A percentile compares a stretch with the other conserved stretches of the same genome.
Conservation (phyloP, 2,797 vertebrate genomes). For the Passerculus sandwichensis region DNA sequence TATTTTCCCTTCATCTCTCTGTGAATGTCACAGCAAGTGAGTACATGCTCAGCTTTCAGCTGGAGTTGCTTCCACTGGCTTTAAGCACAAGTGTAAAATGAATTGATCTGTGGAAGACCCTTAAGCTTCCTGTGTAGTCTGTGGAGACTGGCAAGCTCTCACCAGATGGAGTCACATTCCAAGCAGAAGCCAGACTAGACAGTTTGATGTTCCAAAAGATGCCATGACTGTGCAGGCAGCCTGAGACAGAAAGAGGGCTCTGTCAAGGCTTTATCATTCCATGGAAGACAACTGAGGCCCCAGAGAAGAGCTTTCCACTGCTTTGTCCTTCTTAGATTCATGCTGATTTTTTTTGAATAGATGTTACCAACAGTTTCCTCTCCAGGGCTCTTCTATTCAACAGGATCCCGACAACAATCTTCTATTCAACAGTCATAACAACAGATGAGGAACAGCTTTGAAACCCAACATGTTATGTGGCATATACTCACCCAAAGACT, state of each 20-base stretch:
- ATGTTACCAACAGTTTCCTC: not conserved
- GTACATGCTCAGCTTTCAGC: not conserved
- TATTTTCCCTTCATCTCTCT: not conserved
- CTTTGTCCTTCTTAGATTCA: not conserved
- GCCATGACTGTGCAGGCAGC: not conserved
- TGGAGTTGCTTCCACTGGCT: not conserved
- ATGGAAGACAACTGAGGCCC: fast-evolving
- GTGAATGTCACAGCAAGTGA: not conserved
- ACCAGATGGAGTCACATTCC: not conserved
- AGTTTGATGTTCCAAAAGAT: not conserved
- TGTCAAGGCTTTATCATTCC: not conserved
- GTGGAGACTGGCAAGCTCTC: not conserved
- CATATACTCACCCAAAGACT: not conserved
- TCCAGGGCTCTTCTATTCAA: not conserved
- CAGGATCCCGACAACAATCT: not conserved
- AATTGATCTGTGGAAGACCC: not conserved
- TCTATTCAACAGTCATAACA: not conserved
- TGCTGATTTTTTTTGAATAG: not conserved
- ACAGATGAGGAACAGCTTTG: not conserved
- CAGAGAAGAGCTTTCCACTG: not conserved
- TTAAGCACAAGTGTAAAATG: not conserved
- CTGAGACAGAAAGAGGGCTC: not conserved
- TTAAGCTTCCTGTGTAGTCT: not conserved
- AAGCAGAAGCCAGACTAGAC: not conserved
- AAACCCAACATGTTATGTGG: not conserved